Evolutionary conservation across 2,797 vertebrate genomes (phyloP), one percentile per base, ranked within the genome.

Genomic region (Trachurus trachurus): DNA sequence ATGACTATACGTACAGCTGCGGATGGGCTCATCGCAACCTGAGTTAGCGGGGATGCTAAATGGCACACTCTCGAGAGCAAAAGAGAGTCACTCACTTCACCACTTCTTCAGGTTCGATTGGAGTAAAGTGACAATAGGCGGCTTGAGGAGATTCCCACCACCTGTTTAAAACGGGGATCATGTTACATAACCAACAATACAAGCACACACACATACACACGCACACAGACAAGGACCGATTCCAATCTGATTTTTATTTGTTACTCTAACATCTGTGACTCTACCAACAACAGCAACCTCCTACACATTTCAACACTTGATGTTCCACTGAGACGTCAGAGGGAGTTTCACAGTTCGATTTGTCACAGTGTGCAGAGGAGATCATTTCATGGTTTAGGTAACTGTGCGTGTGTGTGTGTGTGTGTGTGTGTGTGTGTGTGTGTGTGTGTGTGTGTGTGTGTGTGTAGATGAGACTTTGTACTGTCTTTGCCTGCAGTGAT

Each of bases 231-330:
- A 45, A 21, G 72, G 47, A 34, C 19, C 9, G 2, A 60, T 69
- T 16, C 53, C 47, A 60, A 15, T 74, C 47, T 21, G 47, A 8
- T 56, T 49, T 54, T 15, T 52, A 16, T 68, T 71, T 74, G 71
- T 71, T 45, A 26, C 13, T 66, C 9, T 70, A 71, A 82, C 72
- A 82, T 84, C 70, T 84, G 78, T 84, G 62, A 69, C 63, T 81
- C 5, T 8, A 45, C 39, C 54, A 77, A 45, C 74, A 68, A 62
- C 77, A 47, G 21, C 44, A 66, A 34, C 47, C 66, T 71, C 53
- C 60, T 58, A 64, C 74, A 72, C 59, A 58, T 58, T 68, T 71
- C 56, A 77, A 62, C 67, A 74, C 62, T 68, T 49, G 66, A 59
- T 66, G 71, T 69, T 82, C 53, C 73, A 37, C 29, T 22, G 73